A percentile compares a stretch with the other conserved stretches of the same genome.
These are phyloP conservation scores for Halocynthia aurantium DNA, from an alignment of 23 tunicate species.

Conservation along the genomic window DNA sequence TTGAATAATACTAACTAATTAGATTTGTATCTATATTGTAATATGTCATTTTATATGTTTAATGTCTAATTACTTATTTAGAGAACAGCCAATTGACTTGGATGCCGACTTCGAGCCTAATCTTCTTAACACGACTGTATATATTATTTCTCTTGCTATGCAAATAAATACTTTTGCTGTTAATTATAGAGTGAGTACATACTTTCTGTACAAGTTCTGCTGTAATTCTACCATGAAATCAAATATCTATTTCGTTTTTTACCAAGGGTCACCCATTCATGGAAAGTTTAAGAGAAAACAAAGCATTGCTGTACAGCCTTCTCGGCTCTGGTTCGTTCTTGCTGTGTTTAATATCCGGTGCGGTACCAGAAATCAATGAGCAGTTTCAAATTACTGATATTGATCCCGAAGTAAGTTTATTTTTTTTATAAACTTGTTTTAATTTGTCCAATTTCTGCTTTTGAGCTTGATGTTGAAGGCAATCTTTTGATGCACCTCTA, in stretches of 20 bases:
- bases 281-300: constrained; percentile 87
- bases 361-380: constrained; percentile 58
- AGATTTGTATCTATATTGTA: neutral
- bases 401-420: constrained; percentile 43
- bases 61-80: constrained; percentile 7
- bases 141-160: constrained; percentile 82
- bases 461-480: too few species aligned
- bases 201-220: neutral
- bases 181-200: constrained; percentile 72
- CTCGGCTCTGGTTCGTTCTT: constrained; percentile 39
- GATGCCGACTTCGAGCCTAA: constrained; percentile 96
- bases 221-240: neutral
- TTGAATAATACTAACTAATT: neutral
- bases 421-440: too few species aligned
- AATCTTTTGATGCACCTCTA: neutral
- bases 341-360: constrained; percentile 42
- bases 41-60: neutral
- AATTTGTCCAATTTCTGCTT: too few species aligned
- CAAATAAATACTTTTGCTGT: constrained; percentile 87
- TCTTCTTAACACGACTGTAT: constrained; percentile 90
- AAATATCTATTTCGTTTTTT: neutral
- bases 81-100: constrained; percentile 64
- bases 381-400: constrained; percentile 70
- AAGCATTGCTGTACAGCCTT: constrained; percentile 65
- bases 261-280: constrained; percentile 91